These are phyloP conservation scores for Pachymerium ferrugineum DNA, from an alignment of 2,888 invertebrate species.

Conservation along the genomic window DNA sequence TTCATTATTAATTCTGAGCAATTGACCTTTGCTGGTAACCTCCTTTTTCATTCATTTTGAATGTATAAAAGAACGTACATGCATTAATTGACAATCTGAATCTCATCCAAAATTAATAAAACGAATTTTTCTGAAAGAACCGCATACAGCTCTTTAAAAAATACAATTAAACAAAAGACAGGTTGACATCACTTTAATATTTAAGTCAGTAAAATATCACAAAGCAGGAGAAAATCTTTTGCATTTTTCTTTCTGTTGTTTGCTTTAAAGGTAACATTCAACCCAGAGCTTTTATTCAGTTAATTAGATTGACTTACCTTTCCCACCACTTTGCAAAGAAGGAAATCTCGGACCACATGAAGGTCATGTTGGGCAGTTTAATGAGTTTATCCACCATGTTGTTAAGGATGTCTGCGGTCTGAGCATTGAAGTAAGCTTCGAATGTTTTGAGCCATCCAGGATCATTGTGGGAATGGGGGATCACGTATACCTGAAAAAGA, in stretches of 20 bases:
- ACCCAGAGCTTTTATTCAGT: neutral
- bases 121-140: no score
- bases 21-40: neutral
- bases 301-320: conserved; percentile 46
- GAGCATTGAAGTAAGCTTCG: conserved; percentile 85
- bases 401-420: conserved; percentile 83
- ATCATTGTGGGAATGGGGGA: conserved; percentile 95
- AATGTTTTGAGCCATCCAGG: conserved; percentile 97
- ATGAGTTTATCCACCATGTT: conserved; percentile 81
- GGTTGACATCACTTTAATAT: no score
- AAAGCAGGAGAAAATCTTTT: no score
- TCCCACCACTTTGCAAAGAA: conserved; percentile 91
- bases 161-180: no score
- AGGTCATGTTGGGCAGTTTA: conserved; percentile 83
- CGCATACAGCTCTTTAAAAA: no score
- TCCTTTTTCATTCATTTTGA: neutral
- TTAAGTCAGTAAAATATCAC: no score
- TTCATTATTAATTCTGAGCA: neutral
- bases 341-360: conserved; percentile 85
- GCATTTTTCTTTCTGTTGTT: no score
- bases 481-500: conserved; percentile 68
- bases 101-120: no score
- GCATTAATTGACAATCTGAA: no score
- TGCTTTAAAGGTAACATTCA: no score
- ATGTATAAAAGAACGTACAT: no score